A percentile compares a stretch with the other conserved stretches of the same genome.
Conservation (phyloP, 2,797 vertebrate species). For the Artibeus jamaicensis region DNA sequence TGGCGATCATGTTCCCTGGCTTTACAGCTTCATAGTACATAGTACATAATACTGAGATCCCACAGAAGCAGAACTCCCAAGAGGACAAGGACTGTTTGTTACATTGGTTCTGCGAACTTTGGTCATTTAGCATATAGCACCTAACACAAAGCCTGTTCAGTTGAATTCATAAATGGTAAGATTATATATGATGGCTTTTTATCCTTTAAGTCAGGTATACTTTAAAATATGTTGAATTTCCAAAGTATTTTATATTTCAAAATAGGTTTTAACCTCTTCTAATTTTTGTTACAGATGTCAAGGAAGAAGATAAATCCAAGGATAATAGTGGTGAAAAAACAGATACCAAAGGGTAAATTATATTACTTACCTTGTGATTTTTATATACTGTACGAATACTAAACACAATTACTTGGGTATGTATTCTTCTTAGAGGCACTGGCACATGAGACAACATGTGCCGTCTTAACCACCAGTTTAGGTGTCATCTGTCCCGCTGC, state of each 20-base stretch:
- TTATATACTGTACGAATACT: not conserved
- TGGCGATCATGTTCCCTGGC: not conserved
- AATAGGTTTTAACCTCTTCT: not conserved
- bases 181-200: not conserved
- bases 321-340: constrained; percentile 89
- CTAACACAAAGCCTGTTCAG: not conserved
- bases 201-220: not conserved
- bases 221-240: not conserved
- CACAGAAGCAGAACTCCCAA: not conserved
- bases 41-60: not conserved
- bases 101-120: not conserved
- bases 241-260: not conserved
- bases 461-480: not conserved
- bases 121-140: not conserved
- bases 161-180: not conserved
- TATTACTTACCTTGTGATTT: not conserved
- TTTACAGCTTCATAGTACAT: not conserved
- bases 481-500: not conserved
- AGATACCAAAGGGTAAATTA: constrained; percentile 90
- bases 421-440: not conserved
- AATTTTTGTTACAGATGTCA: constrained; percentile 86
- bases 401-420: not conserved
- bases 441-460: not conserved
- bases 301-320: constrained; percentile 93
- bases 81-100: not conserved